phyloP scores from a whole-genome alignment of 2,888 invertebrate species.

The Empis livida region DNA sequence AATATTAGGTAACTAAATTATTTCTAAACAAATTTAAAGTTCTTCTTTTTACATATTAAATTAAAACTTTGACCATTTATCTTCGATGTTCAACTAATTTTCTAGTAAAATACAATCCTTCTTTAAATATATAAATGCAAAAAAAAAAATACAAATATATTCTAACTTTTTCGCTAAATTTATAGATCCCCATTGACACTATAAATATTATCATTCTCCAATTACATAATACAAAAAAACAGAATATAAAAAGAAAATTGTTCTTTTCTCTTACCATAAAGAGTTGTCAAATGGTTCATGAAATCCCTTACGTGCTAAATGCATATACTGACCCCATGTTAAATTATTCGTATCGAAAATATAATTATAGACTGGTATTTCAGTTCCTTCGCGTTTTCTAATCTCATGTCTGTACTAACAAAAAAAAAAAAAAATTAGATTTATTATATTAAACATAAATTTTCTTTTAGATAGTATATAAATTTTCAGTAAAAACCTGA shows the following conservation, averaged over 20 bases:
- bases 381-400: conserved; percentile 17
- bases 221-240: conserved; percentile 1
- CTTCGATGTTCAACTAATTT: too few relatives aligned
- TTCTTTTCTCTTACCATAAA: conserved; percentile 28
- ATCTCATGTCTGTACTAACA: conserved; percentile 17
- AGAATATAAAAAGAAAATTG: conserved; percentile 7
- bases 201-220: conserved; percentile 12
- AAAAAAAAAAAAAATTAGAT: background rate
- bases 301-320: conserved; percentile 32
- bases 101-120: too few relatives aligned
- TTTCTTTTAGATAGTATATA: background rate
- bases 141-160: too few relatives aligned
- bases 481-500: conserved; percentile 11
- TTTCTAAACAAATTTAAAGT: too few relatives aligned
- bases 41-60: too few relatives aligned
- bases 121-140: too few relatives aligned
- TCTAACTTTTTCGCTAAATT: too few relatives aligned
- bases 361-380: conserved; percentile 37
- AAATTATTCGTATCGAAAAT: conserved; percentile 34
- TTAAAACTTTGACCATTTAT: too few relatives aligned
- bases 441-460: background rate
- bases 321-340: conserved; percentile 36
- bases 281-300: conserved; percentile 36
- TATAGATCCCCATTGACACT: conserved; percentile 1
- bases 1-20: too few relatives aligned